Evolutionary conservation across 2,797 vertebrate genomes (phyloP), one percentile per base, ranked within the genome.

Genomic region (Sebastes hopkinsi): DNA sequence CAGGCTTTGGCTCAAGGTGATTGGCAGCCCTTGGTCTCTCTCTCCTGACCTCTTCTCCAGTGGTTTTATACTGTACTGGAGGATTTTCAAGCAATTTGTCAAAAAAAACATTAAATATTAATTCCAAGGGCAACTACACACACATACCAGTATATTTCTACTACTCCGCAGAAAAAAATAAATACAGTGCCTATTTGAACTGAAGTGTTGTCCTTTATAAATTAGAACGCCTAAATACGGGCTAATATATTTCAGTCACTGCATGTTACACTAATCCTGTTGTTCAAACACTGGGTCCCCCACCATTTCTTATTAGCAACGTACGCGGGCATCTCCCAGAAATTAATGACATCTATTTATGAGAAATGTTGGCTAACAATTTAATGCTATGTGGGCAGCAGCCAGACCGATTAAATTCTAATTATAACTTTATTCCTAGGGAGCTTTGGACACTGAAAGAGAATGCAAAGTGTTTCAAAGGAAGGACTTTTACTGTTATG

Each of bases 291-390:
- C 82, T 72, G 61, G 69, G 68, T 84, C 69, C 77, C 81, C 79
- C 71, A 76, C 69, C 67, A 60, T 25, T 75, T 79, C 76, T 66
- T 88, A 95, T 95, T 94, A 94, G 90, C 86, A 89, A 91, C 88
- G 88, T 93, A 94, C 88, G 91, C 88, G 72, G 69, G 92, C 91
- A 95, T 94, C 93, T 96, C 95, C 93, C 94, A 92, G 89, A 91
- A 96, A 95, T 96, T 94, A 96, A 97, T 96, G 95, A 96, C 94
- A 92, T 92, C 92, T 94, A 93, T 96, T 96, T 96, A 93, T 96
- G 94, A 95, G 93, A 93, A 97, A 96, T 96, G 91, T 92, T 95
- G 96, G 95, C 93, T 95, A 96, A 95, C 93, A 95, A 92, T 90
- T 95, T 94, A 95, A 93, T 94, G 92, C 92, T 93, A 94, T 92